Percentiles rank a stretch among this genome's conserved stretches.
Evolutionary conservation across 2,113 vertebrate species (phyloP).

Genomic region (Euleptes europaea): DNA sequence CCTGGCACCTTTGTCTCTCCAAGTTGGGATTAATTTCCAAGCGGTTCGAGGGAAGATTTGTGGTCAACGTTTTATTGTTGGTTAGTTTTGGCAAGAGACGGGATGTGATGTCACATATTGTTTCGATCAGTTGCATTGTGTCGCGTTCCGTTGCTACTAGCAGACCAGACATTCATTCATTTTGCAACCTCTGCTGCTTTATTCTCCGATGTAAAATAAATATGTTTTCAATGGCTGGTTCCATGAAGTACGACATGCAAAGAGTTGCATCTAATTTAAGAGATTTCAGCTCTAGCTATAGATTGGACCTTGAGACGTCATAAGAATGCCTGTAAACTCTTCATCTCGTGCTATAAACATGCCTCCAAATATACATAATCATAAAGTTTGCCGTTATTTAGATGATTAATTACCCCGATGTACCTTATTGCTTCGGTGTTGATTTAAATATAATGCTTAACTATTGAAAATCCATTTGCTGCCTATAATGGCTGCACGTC

Average conservation of each 20-base stretch:
- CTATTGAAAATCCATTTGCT: not conserved
- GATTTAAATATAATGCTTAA: not conserved
- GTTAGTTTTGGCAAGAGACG: slow-evolving; percentile 11
- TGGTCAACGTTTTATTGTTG: not conserved
- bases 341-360: not conserved
- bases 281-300: not conserved
- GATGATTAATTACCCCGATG: not conserved
- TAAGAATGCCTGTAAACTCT: not conserved
- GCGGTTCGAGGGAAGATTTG: not conserved
- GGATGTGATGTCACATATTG: not conserved
- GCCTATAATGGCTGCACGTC: not conserved
- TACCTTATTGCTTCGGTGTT: not conserved
- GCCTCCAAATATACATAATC: not conserved
- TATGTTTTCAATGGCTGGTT: not conserved
- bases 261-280: not conserved
- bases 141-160: not conserved
- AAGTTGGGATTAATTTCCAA: not conserved
- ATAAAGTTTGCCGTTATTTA: not conserved
- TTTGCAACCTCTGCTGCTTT: not conserved
- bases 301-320: not conserved
- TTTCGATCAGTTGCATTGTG: not conserved
- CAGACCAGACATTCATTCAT: not conserved
- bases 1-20: not conserved
- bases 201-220: not conserved
- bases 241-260: not conserved